phyloP scores from a whole-genome alignment of 2,797 vertebrate species.

The Hipposideros larvatus region DNA sequence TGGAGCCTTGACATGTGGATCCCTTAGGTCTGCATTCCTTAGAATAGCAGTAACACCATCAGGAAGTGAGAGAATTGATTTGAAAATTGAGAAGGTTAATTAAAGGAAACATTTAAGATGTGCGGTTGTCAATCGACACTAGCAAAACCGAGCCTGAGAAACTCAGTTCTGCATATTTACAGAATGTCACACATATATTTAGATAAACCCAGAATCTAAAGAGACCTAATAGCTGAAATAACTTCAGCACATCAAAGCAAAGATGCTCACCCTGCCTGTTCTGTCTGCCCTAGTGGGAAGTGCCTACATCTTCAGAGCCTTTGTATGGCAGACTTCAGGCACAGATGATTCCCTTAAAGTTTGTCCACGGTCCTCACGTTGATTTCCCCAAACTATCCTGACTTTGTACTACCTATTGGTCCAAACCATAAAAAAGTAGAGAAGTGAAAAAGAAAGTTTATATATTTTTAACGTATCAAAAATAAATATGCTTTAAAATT shows the following conservation, averaged over 20 bases:
- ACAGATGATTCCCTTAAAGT: neutral
- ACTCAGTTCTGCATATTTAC: slow-evolving; percentile 56
- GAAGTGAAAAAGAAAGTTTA: neutral
- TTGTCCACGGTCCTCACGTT: neutral
- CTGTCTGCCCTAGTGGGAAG: neutral
- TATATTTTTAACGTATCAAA: slow-evolving; percentile 51
- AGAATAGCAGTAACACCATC: slow-evolving; percentile 73
- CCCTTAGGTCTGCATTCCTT: slow-evolving; percentile 70
- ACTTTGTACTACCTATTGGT: neutral
- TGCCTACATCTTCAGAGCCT: neutral
- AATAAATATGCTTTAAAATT: slow-evolving; percentile 56
- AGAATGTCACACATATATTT: slow-evolving; percentile 37
- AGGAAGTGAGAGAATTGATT: slow-evolving; percentile 80
- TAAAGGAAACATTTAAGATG: slow-evolving; percentile 76
- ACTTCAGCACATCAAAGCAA: neutral
- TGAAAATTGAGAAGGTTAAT: slow-evolving; percentile 78
- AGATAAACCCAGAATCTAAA: neutral
- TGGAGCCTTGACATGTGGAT: slow-evolving; percentile 57
- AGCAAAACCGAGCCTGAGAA: slow-evolving; percentile 53
- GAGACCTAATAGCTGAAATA: neutral
- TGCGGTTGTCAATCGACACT: slow-evolving; percentile 51
- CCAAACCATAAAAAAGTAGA: neutral
- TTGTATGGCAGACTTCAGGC: neutral
- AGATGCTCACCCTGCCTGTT: neutral
- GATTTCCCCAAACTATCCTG: neutral